These are phyloP conservation scores for Gobius niger DNA, from an alignment of 2,113 vertebrate species.

Conservation along the genomic window DNA sequence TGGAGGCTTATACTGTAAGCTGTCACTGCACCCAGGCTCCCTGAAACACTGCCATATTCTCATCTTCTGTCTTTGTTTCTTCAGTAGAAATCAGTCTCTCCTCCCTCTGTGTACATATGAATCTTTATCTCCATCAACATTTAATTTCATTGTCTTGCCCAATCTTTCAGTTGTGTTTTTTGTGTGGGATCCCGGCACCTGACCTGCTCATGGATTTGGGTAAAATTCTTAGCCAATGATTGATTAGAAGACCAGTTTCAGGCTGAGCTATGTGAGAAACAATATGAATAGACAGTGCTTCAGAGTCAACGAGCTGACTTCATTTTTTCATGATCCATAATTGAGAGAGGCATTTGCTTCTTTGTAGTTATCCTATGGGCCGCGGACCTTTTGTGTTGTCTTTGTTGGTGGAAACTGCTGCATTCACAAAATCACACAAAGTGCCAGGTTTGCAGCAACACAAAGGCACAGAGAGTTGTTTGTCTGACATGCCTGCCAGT, in stretches of 20 bases:
- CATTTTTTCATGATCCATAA: background rate
- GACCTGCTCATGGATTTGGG: constrained; percentile 10
- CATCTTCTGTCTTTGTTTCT: constrained; percentile 24
- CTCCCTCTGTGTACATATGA: constrained; percentile 10
- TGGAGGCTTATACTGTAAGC: constrained; percentile 63
- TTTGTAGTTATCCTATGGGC: background rate
- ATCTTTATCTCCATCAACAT: background rate
- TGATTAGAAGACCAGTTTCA: no score
- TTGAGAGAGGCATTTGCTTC: background rate
- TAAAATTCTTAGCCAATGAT: background rate
- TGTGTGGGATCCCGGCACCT: background rate
- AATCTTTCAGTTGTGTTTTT: constrained; percentile 3
- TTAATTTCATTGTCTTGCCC: constrained; percentile 10
- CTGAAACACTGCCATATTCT: constrained; percentile 43
- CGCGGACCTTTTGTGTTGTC: background rate
- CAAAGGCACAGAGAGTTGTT: background rate
- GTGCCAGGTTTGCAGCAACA: background rate
- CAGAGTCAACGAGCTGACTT: background rate
- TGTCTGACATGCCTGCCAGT: background rate
- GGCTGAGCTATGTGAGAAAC: no score
- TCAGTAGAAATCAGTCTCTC: constrained; percentile 17
- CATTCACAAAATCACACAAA: constrained; percentile 7
- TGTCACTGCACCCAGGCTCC: constrained; percentile 59
- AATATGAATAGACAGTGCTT: background rate
- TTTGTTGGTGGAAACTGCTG: constrained; percentile 5